Evolutionary conservation across 2,888 invertebrate genomes (phyloP), one percentile per base, ranked within the genome.

Genomic region (Ophraella communa): DNA sequence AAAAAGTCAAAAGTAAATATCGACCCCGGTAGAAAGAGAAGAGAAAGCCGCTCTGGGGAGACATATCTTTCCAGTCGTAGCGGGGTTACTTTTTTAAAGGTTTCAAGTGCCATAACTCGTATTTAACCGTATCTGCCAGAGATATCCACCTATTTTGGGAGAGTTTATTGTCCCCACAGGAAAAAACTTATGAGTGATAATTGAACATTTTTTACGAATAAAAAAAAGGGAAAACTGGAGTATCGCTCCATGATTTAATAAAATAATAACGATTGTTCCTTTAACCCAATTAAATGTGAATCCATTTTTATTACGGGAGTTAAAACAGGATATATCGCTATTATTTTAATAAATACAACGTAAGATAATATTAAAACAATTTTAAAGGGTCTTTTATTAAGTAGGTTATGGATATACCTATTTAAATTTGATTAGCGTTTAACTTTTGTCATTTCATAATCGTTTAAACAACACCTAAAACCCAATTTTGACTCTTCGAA

Each of bases 91-190:
- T 77, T 77, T 78, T 75, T 72, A 69, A 73, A 73, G 72, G 73
- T 74, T 74, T 74, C 74, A 74, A 77, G 73, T 76, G 73, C 76
- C 73, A 77, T 78, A 78, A 78, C 73, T 79, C 73, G 74, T 68
- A 74, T 76, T 78, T 77, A 77, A 78, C 74, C 74, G 73, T 72
- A 76, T 75, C 76, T 74, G 71, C 71, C 70, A 71, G 66, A 76
- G 75, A 77, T 78, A 77, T 76, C 49, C 56, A 75, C 76, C 66
- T 56, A 75, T 77, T 74, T 52, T 73, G 75, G 77, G 75, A 74
- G 74, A 66, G 74, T 75, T 77, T 77, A 77, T 75, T 72, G 74
- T 69, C 67, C 74, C 74, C 75, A 51, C 47, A 71, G 73, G 78
- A 74, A 69, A 60, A 57, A 71, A 67, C 74, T 76, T 72, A 76